Evolutionary conservation across 64 coral and sea anemone species (phyloP).

Genomic region (Catalaphyllia jardinei): DNA sequence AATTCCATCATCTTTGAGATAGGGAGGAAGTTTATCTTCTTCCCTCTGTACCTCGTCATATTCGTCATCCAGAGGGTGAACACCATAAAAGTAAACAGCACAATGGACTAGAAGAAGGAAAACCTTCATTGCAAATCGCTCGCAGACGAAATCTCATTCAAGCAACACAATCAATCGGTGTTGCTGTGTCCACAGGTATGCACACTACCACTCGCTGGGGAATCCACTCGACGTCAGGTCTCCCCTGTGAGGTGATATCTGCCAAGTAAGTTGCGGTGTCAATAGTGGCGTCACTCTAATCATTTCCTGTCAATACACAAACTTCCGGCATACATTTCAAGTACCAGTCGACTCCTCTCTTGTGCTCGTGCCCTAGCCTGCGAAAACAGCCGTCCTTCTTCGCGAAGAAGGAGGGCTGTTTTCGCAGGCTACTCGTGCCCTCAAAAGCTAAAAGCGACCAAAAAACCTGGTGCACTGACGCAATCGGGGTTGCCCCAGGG

Average conservation of each 20-base stretch:
- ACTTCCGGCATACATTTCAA: neutral
- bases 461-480: too few relatives aligned
- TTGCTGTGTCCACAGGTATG: neutral
- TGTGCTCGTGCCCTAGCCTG: too few relatives aligned
- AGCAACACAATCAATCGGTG: neutral
- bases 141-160: neutral
- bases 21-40: constrained; percentile 67
- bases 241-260: neutral
- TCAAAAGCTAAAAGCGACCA: too few relatives aligned
- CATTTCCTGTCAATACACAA: constrained; percentile 13
- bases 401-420: too few relatives aligned
- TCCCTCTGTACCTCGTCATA: constrained; percentile 58
- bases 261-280: neutral
- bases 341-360: too few relatives aligned
- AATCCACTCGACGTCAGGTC: neutral
- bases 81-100: constrained; percentile 4
- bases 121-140: neutral
- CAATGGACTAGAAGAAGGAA: neutral
- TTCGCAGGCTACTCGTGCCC: too few relatives aligned
- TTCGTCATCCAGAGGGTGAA: constrained; percentile 46
- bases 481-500: too few relatives aligned
- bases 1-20: constrained; percentile 87
- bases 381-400: too few relatives aligned
- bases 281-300: neutral
- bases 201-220: neutral